Percentiles rank a stretch among this genome's conserved stretches.
These are phyloP conservation scores for Caradrina clavipalpis DNA, from an alignment of 2,888 invertebrate genomes.

Conservation along the genomic window DNA sequence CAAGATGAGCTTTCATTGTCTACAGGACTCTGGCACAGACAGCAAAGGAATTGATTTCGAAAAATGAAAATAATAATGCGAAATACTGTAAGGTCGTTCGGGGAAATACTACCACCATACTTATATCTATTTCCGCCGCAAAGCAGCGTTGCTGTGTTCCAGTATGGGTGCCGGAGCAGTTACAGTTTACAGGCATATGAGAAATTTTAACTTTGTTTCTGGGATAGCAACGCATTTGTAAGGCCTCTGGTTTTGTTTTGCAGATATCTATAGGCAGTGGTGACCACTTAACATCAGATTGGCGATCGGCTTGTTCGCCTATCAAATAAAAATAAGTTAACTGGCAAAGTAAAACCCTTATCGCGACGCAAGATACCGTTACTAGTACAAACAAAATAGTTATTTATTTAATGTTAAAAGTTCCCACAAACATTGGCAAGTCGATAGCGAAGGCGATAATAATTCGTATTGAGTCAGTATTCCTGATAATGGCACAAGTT, in stretches of 20 bases:
- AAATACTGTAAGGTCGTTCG: background rate
- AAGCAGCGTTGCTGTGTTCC: no score
- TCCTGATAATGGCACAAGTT: conserved; percentile 45
- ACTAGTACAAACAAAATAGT: conserved; percentile 21
- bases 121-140: no score
- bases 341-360: conserved; percentile 16
- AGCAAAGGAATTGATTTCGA: background rate
- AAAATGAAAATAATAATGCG: background rate
- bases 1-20: conserved; percentile 24
- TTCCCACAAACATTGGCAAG: conserved; percentile 53
- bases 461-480: conserved; percentile 45
- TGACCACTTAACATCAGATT: no score
- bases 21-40: background rate
- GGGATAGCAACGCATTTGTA: no score
- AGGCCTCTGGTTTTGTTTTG: no score
- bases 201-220: no score
- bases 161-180: no score
- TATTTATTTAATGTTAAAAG: conserved; percentile 38
- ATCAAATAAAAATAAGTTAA: background rate
- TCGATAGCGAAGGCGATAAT: conserved; percentile 46
- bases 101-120: no score
- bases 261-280: no score
- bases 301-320: no score
- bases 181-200: no score
- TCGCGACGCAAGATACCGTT: conserved; percentile 23